Evolutionary conservation across 2,797 vertebrate genomes (phyloP), one percentile per base, ranked within the genome.

Genomic region (Kryptopterus vitreolus): DNA sequence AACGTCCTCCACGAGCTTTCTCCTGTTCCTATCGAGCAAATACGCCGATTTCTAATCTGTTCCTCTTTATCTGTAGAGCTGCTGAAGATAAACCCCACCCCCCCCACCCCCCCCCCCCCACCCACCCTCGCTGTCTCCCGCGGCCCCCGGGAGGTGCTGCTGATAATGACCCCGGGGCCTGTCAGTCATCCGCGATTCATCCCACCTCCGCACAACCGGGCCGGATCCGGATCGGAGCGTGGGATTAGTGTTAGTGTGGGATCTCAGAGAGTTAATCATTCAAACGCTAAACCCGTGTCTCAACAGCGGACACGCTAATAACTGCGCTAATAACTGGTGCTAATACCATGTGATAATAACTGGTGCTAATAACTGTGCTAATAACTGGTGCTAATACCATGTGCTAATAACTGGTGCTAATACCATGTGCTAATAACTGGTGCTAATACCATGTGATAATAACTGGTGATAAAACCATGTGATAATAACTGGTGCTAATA

Each of bases 231-330:
- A 86, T 87, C 85, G 63, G 66, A 31, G 68, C 85, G 50, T 62
- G 63, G 76, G 84, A 86, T 87, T 76, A 58, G 72, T 76, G 82
- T 89, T 88, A 92, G 89, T 87, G 89, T 85, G 87, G 90, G 83
- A 85, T 87, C 87, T 87, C 87, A 15, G 20, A 53, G 87, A 91
- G 89, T 87, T 89, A 93, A 93, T 91, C 92, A 94, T 94, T 93
- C 92, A 93, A 94, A 94, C 93, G 92, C 91, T 91, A 93, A 94
- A 94, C 91, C 88, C 31, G 82, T 86, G 88, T 90, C 88, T 89
- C 90, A 82, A 84, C 80, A 82, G 87, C 87, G 33, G 84, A 82
- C 9, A 87, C 85, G 89, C 88, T 92, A 92, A 92, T 89, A 90
- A 89, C 85, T 90, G 85, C 87, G 85, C 84, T 82, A 87, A 83